Evolutionary conservation across 2,113 vertebrate species (phyloP).

Genomic region (Fregata magnificens): DNA sequence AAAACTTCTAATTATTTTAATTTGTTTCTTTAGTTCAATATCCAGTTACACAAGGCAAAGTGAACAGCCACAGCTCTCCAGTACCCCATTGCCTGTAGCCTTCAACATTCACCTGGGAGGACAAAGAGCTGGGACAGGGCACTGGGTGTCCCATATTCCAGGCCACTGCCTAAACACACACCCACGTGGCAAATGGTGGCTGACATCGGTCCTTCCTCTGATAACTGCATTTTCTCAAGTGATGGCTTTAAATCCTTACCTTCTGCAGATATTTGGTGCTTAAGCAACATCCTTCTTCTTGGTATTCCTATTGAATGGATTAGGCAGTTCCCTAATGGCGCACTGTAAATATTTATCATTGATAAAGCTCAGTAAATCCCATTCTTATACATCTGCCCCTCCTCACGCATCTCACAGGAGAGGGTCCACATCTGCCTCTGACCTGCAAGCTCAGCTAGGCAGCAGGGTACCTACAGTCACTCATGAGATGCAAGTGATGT

Average conservation of each 20-base stretch:
- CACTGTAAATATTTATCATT: background rate
- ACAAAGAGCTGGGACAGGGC: background rate
- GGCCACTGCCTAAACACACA: background rate
- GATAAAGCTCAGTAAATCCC: background rate
- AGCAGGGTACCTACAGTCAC: background rate
- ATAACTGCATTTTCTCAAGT: background rate
- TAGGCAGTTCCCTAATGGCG: background rate
- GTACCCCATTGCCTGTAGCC: background rate
- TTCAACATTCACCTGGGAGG: background rate
- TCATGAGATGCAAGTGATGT: background rate
- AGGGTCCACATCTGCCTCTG: background rate
- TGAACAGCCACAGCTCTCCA: background rate
- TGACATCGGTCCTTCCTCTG: background rate
- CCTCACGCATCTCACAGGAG: background rate
- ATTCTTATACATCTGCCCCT: background rate
- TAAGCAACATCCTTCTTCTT: background rate
- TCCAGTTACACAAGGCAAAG: background rate
- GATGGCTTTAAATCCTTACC: background rate
- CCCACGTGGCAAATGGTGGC: rapidly evolving
- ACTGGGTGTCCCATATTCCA: background rate
- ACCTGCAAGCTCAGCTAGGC: background rate
- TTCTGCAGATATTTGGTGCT: background rate
- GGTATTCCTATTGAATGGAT: background rate
- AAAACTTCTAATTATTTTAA: background rate
- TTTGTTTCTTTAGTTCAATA: background rate